Percentiles rank a stretch among this genome's conserved stretches.
These are phyloP conservation scores for Saccostrea cuccullata DNA, from an alignment of 1,140 invertebrate species.

Conservation along the genomic window DNA sequence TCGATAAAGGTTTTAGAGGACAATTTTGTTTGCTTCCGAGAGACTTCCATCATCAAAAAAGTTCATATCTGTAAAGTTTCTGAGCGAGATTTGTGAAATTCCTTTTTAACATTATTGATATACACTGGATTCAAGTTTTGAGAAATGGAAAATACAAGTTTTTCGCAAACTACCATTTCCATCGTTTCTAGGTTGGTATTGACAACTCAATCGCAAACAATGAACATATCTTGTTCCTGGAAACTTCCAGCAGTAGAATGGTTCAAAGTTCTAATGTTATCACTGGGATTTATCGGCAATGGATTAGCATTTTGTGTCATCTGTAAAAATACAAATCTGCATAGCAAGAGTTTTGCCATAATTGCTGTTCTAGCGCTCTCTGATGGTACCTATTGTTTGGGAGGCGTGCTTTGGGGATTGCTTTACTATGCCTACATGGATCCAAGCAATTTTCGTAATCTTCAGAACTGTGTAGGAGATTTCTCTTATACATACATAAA, in stretches of 20 bases:
- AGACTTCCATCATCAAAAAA: no score
- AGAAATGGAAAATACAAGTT: not conserved
- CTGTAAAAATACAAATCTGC: not conserved
- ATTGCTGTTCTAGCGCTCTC: not conserved
- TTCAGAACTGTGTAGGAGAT: not conserved
- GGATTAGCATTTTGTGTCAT: not conserved
- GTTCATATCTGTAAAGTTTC: no score
- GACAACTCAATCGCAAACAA: not conserved
- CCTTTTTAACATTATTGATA: no score
- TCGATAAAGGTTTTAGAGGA: no score
- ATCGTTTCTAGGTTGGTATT: not conserved
- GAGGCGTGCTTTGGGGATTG: not conserved
- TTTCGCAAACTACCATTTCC: not conserved
- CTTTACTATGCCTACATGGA: not conserved
- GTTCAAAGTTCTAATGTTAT: not conserved
- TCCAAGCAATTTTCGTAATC: not conserved
- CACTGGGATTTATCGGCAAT: not conserved
- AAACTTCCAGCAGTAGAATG: not conserved
- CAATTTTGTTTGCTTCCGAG: no score
- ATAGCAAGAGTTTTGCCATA: not conserved
- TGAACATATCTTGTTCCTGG: not conserved
- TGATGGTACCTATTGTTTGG: not conserved
- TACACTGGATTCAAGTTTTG: no score
- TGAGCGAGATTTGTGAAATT: no score
- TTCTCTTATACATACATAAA: not conserved